Conservation (phyloP, 1,140 invertebrate genomes). For the Diorhabda elongata region DNA sequence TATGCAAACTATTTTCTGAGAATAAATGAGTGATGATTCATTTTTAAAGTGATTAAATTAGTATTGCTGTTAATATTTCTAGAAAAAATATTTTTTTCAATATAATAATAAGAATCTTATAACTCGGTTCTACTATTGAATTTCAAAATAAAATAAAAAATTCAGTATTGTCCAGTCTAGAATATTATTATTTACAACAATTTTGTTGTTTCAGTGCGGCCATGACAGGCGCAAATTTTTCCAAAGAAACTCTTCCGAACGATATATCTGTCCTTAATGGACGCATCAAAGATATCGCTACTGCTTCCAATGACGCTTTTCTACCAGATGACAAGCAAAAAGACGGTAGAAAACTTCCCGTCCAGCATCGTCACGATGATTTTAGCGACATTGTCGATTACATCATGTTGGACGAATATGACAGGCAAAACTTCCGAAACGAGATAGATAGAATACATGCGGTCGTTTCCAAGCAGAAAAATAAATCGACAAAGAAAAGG, state of each 20-base stretch:
- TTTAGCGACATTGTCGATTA: constrained; percentile 56
- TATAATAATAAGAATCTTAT: too few species aligned
- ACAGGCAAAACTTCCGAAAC: constrained; percentile 44
- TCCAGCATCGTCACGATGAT: constrained; percentile 49
- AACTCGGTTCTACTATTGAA: too few species aligned
- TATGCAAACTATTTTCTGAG: too few species aligned
- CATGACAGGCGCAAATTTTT: constrained; percentile 37
- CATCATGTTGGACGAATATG: constrained; percentile 49
- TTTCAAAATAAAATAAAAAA: too few species aligned
- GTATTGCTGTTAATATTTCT: too few species aligned
- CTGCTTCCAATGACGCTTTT: constrained; percentile 33
- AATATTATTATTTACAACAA: too few species aligned
- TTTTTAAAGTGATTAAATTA: too few species aligned
- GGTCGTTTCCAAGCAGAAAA: constrained; percentile 53
- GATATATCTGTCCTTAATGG: constrained; percentile 25
- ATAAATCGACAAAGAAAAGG: constrained; percentile 50
- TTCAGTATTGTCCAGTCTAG: too few species aligned
- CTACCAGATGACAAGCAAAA: constrained; percentile 32
- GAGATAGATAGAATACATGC: constrained; percentile 37
- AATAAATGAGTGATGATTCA: too few species aligned
- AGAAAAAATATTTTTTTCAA: too few species aligned
- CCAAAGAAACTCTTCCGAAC: constrained; percentile 40
- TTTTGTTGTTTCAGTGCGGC: constrained; percentile 37
- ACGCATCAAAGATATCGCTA: constrained; percentile 37
- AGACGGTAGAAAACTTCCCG: constrained; percentile 27